Evolutionary conservation across 2,888 invertebrate species (phyloP).

Genomic region (Byasa hedistus): DNA sequence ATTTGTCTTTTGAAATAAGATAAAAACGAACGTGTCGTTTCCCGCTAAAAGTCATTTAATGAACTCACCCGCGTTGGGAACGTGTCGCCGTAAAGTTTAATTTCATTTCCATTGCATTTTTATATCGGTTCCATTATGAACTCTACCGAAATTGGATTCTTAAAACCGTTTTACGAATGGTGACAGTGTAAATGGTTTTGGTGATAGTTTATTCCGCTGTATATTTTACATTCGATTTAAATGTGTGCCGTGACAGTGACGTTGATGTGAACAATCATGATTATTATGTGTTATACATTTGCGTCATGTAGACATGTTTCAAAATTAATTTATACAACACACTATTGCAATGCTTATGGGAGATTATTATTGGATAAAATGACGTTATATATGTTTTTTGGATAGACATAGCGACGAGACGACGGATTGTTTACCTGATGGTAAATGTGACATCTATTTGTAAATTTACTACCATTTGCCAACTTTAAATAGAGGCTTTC

Average conservation of each 20-base stretch:
- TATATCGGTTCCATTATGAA: slow-evolving; percentile 21
- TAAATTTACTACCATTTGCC: no score
- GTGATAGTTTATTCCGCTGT: slow-evolving; percentile 3
- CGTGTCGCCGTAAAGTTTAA: slow-evolving; percentile 23
- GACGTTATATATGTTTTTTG: background rate
- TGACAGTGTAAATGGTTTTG: slow-evolving; percentile 8
- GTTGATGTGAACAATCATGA: background rate
- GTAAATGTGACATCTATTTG: no score
- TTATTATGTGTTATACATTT: background rate
- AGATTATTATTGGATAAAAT: background rate
- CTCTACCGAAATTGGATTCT: slow-evolving; percentile 20
- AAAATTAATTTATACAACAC: no score
- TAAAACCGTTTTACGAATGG: slow-evolving; percentile 13
- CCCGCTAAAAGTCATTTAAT: slow-evolving; percentile 23
- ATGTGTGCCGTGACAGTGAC: background rate
- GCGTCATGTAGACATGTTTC: background rate
- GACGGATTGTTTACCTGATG: no score
- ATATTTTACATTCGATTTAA: slow-evolving; percentile 11
- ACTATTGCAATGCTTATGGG: no score
- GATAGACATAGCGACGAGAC: no score
- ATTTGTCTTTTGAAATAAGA: slow-evolving; percentile 2
- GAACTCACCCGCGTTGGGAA: slow-evolving; percentile 19
- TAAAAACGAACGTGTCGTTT: slow-evolving; percentile 15
- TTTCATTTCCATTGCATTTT: slow-evolving; percentile 20
- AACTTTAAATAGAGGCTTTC: no score